Base-by-base conservation (phyloP, 2,797 vertebrate species). In the Acridotheres tristis region DNA sequence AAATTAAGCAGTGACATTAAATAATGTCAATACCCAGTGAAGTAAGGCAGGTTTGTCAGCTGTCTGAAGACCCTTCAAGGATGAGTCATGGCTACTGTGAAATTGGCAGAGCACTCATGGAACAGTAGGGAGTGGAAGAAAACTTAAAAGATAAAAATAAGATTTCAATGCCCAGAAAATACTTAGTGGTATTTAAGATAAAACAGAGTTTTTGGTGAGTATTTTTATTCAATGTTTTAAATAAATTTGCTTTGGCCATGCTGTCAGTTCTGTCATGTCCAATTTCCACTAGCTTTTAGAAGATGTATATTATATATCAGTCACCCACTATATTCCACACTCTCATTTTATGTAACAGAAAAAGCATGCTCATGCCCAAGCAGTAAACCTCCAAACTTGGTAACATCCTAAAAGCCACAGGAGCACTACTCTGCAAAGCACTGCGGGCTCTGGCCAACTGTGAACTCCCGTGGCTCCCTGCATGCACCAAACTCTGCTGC, bases 271-370 rank as follows among this genome's bases (percentile, higher is more conserved):
- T 92, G 84, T 85, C 90, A 85, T 6, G 36, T 85, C 61, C 25
- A 89, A 96, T 87, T 96, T 92, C 84, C 57, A 79, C 71, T 57
- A 77, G 72, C 8, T 89, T 89, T 89, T 42, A 51, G 65, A 86
- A 94, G 83, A 90, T 42, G 36, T 75, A 34, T 81, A 89, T 63
- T 85, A 45, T 42, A 0, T 51, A 69, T 80, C 51, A 57, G 72
- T 61, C 63, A 86, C 36, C 23, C 69, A 65, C 69, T 87, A 88
- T 40, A 87, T 50, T 25, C 71, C 67, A 47, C 17, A 15, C 16
- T 73, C 34, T 57, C 43, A 32, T 54, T 90, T 75, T 47, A 57
- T 26, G 59, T 57, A 75, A 91, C 55, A 66, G 36, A 82, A 81
- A 86, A 94, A 69, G 53, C 22, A 48, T 23, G 45, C 27, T 79